Percentiles rank a stretch among this genome's conserved stretches.
Conservation (phyloP, 92 coral and sea anemone genomes). For the Phenganax marumi region DNA sequence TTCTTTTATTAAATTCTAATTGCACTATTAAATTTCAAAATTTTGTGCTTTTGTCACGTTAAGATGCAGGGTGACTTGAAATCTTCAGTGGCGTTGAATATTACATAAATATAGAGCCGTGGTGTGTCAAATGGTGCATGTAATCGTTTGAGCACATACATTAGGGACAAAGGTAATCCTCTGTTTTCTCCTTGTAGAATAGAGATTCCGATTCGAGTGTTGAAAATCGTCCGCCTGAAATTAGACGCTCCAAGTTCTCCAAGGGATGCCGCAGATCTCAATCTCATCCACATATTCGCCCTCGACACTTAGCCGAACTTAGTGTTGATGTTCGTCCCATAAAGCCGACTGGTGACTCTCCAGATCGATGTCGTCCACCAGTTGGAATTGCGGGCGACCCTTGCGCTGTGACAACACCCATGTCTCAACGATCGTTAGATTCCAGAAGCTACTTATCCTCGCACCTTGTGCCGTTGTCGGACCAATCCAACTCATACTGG, state of each 20-base stretch:
- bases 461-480: conserved; percentile 36
- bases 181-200: neutral
- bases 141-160: neutral
- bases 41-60: no score
- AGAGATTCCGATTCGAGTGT: conserved; percentile 30
- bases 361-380: conserved; percentile 3
- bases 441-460: conserved; percentile 2
- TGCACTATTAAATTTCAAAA: neutral
- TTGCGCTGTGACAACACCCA: conserved; percentile 21
- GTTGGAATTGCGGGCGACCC: neutral
- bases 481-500: conserved; percentile 12
- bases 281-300: conserved; percentile 33
- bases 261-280: conserved; percentile 27
- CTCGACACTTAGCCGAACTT: conserved; percentile 7
- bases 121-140: conserved; percentile 25
- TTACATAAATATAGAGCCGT: neutral
- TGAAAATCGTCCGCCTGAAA: neutral
- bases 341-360: neutral
- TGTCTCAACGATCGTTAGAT: conserved; percentile 14
- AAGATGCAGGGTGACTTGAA: neutral
- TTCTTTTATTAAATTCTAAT: neutral
- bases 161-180: neutral
- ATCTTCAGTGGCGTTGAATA: neutral
- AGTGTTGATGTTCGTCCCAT: neutral
- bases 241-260: neutral